Base-by-base conservation (phyloP, 2,888 invertebrate genomes). In the Sthenelais limicola region DNA sequence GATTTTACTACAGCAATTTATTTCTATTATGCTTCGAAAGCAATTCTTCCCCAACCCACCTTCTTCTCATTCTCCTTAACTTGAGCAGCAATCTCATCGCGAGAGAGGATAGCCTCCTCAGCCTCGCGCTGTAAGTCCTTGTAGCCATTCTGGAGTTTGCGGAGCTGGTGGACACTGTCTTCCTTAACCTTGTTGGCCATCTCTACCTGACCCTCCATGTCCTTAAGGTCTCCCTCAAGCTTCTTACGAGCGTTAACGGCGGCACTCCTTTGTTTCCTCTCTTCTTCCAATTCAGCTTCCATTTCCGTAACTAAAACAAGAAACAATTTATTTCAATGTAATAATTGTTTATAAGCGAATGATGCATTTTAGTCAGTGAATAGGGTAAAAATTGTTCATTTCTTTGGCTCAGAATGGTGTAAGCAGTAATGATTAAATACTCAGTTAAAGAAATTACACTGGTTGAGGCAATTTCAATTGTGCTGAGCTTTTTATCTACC, bases 271-370 rank as follows among this genome's bases (percentile, higher is more conserved):
- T 98, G 97, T 85, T 97, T 98, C 56, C 97, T 91, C 85, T 98
- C 98, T 88, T 98, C 98, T 82, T 98, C 98, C 73, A 98, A 88
- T 86, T 98, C 98, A 0, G 93, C 93, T 87, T 98, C 98, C 72
- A 97, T 89, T 84, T 98, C 98, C 97, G 91, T 80, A 98, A 89
- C 88, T 89, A 73, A 15, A 73, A 33, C 4, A 49, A 9, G n/a
- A 49, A 52, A 32, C 24, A 68, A n/a, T 21, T 67, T 12, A n/a
- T n/a, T n/a, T n/a, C n/a, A n/a, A n/a, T n/a, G n/a, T n/a, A n/a
- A n/a, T n/a, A n/a, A n/a, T n/a, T n/a, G n/a, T n/a, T n/a, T n/a
- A n/a, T n/a, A n/a, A n/a, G n/a, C n/a, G n/a, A n/a, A n/a, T n/a
- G n/a, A n/a, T n/a, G n/a, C n/a, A n/a, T n/a, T n/a, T n/a, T n/a